These are phyloP conservation scores for Volucella bombylans DNA, from an alignment of 2,888 invertebrate genomes.

Conservation along the genomic window DNA sequence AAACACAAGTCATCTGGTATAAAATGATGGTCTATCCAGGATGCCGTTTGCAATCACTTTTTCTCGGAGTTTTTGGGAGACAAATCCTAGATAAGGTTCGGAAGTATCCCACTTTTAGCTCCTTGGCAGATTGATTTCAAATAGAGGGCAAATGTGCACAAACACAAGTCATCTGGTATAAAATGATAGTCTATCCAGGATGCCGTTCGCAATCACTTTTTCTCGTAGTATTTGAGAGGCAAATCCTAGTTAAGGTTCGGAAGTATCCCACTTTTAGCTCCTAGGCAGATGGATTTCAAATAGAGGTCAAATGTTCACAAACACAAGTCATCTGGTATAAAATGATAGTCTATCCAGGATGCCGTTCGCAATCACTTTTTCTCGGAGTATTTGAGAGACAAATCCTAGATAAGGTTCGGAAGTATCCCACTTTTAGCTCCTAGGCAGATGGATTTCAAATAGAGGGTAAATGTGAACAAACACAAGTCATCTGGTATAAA, in stretches of 20 bases:
- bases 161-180: constrained; percentile 45
- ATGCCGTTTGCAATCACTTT: constrained; percentile 40
- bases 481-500: no score
- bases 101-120: constrained; percentile 36
- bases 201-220: constrained; percentile 39
- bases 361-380: constrained; percentile 9
- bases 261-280: constrained; percentile 70
- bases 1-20: constrained; percentile 39
- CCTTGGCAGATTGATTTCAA: neutral
- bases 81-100: constrained; percentile 19
- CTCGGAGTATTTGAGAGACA: constrained; percentile 15
- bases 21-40: constrained; percentile 35
- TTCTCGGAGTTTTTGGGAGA: constrained; percentile 43
- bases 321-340: constrained; percentile 29
- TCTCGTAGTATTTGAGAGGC: constrained; percentile 40
- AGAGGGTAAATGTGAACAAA: no score
- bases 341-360: constrained; percentile 15
- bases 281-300: neutral
- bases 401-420: neutral
- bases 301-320: constrained; percentile 1
- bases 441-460: no score
- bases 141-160: constrained; percentile 6
- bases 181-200: constrained; percentile 41
- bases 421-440: constrained; percentile 17
- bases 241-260: constrained; percentile 11